These are phyloP conservation scores for Pelobates cultripes DNA, from an alignment of 2,797 vertebrate genomes.

Conservation along the genomic window DNA sequence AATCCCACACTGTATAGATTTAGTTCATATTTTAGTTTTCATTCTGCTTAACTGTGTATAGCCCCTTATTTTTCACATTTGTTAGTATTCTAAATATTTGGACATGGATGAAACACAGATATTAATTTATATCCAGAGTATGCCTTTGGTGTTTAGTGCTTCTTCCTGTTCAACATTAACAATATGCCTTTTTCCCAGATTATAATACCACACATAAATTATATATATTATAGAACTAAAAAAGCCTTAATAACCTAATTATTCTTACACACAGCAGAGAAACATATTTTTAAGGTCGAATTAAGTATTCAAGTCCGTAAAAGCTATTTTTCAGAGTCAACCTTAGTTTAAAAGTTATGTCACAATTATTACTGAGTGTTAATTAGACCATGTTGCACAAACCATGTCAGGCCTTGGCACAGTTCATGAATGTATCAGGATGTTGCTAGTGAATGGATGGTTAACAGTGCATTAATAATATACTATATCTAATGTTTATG, in stretches of 20 bases:
- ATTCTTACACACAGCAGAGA: conserved; percentile 26
- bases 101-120: conserved; percentile 26
- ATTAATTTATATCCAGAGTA: conserved; percentile 44
- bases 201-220: conserved; percentile 50
- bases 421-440: conserved; percentile 34
- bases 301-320: neutral
- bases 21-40: neutral
- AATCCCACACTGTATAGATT: neutral
- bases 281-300: neutral
- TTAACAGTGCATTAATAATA: conserved; percentile 44
- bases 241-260: conserved; percentile 37
- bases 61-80: conserved; percentile 19
- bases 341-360: neutral
- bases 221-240: conserved; percentile 20
- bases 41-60: neutral
- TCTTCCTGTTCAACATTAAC: conserved; percentile 43
- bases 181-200: conserved; percentile 33
- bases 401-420: conserved; percentile 38
- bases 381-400: conserved; percentile 29
- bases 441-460: conserved; percentile 21
- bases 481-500: conserved; percentile 36
- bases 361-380: conserved; percentile 18
- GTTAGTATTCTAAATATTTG: conserved; percentile 52
- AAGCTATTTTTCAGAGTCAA: conserved; percentile 7
- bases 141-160: conserved; percentile 28